A percentile compares a stretch with the other conserved stretches of the same genome.
Evolutionary conservation across 2,888 invertebrate species (phyloP).

Genomic region (Dilophus febrilis): DNA sequence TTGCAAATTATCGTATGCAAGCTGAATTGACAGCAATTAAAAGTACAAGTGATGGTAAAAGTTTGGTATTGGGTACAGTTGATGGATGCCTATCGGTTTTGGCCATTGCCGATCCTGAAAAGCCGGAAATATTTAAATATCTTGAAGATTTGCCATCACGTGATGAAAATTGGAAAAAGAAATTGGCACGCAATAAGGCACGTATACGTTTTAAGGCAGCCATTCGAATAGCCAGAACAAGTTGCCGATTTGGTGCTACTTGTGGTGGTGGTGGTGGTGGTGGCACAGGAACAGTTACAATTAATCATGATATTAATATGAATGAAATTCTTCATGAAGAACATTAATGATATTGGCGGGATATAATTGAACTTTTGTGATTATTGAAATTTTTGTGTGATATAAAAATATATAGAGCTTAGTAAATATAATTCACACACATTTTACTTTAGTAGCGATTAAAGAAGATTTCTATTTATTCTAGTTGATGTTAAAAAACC

Average conservation of each 20-base stretch:
- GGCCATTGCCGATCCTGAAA: slow-evolving; percentile 55
- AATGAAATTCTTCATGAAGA: too few relatives aligned
- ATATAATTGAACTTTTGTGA: too few relatives aligned
- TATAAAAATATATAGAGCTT: too few relatives aligned
- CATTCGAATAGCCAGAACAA: slow-evolving; percentile 41
- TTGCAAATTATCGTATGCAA: slow-evolving; percentile 83
- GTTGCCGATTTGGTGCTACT: slow-evolving; percentile 16
- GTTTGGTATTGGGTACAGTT: slow-evolving; percentile 74
- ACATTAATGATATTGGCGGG: too few relatives aligned
- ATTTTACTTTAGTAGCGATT: too few relatives aligned
- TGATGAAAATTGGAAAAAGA: slow-evolving; percentile 51
- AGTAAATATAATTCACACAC: too few relatives aligned
- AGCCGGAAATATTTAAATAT: slow-evolving; percentile 45
- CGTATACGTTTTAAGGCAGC: slow-evolving; percentile 50
- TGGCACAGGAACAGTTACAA: too few relatives aligned
- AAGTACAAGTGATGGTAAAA: slow-evolving; percentile 63
- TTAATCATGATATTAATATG: too few relatives aligned
- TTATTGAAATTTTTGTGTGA: too few relatives aligned
- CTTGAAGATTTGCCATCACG: slow-evolving; percentile 50
- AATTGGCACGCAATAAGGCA: slow-evolving; percentile 45
- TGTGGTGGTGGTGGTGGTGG: too few relatives aligned
- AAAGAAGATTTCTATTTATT: too few relatives aligned
- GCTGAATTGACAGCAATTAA: slow-evolving; percentile 79
- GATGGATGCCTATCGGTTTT: slow-evolving; percentile 89
- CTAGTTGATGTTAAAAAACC: too few relatives aligned